Percentiles rank a stretch among this genome's conserved stretches.
phyloP scores from a whole-genome alignment of 2,888 invertebrate genomes.

The Leistus spinibarbis region DNA sequence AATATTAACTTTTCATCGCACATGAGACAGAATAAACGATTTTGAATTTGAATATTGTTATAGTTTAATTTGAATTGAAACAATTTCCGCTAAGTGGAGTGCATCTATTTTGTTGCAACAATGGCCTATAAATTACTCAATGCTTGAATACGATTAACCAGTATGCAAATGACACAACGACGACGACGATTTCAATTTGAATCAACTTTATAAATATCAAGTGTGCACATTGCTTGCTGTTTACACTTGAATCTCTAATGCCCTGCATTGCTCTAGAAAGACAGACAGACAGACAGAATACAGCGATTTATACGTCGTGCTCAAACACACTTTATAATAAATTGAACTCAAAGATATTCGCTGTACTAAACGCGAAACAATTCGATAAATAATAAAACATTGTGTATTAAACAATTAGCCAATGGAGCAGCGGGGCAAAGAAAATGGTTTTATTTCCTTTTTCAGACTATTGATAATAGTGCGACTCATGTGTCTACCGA shows the following conservation, averaged over 20 bases:
- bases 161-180: constrained; percentile 4
- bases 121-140: constrained; percentile 22
- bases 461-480: too few relatives aligned
- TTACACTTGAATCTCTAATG: not conserved
- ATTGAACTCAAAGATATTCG: too few relatives aligned
- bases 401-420: too few relatives aligned
- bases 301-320: not conserved
- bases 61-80: not conserved
- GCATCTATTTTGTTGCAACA: constrained; percentile 19
- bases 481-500: too few relatives aligned
- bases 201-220: constrained; percentile 4
- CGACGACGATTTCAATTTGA: constrained; percentile 1
- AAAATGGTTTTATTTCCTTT: too few relatives aligned
- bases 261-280: not conserved
- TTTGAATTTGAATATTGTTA: not conserved
- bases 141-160: constrained; percentile 20
- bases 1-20: too few relatives aligned
- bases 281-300: not conserved
- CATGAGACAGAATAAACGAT: not conserved
- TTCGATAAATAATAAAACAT: too few relatives aligned
- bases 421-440: too few relatives aligned
- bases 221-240: not conserved
- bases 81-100: constrained; percentile 13
- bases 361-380: too few relatives aligned
- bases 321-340: too few relatives aligned